These are phyloP conservation scores for Euproctis similis DNA, from an alignment of 2,888 invertebrate genomes.

Conservation along the genomic window DNA sequence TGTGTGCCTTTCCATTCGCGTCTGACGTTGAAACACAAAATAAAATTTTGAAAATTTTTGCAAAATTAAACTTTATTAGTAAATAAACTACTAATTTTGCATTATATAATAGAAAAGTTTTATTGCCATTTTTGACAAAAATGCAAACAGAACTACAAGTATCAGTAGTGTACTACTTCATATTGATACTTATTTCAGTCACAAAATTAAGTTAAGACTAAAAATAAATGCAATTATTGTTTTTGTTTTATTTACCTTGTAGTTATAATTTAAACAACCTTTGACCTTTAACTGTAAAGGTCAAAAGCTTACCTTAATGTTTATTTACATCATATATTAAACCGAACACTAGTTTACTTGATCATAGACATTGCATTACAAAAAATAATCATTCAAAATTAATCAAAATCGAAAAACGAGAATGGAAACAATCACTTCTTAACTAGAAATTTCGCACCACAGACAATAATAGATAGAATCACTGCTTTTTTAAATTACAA, in stretches of 20 bases:
- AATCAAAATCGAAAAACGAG: constrained; percentile 13
- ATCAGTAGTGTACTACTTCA: background rate
- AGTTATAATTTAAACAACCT: background rate
- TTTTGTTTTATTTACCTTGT: background rate
- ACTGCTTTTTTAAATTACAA: constrained; percentile 19
- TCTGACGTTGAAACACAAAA: background rate
- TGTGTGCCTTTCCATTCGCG: constrained; percentile 4
- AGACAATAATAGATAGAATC: constrained; percentile 11
- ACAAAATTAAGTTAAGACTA: constrained; percentile 10
- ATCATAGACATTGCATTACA: background rate
- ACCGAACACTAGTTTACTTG: constrained; percentile 6
- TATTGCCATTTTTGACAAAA: too few relatives aligned
- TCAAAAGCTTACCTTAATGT: constrained; percentile 5
- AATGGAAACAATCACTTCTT: constrained; percentile 17
- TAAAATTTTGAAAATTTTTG: background rate
- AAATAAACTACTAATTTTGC: too few relatives aligned
- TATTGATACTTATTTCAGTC: constrained; percentile 8
- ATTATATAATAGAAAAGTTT: too few relatives aligned
- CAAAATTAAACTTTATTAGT: background rate
- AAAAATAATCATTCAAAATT: constrained; percentile 11
- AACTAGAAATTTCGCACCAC: constrained; percentile 18
- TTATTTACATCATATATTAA: constrained; percentile 9
- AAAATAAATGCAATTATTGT: constrained; percentile 5
- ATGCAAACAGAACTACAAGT: too few relatives aligned
- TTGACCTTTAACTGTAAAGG: constrained; percentile 8